A percentile compares a stretch with the other conserved stretches of the same genome.
Evolutionary conservation across 2,113 vertebrate species (phyloP).

Genomic region (Chaetodon auriga): DNA sequence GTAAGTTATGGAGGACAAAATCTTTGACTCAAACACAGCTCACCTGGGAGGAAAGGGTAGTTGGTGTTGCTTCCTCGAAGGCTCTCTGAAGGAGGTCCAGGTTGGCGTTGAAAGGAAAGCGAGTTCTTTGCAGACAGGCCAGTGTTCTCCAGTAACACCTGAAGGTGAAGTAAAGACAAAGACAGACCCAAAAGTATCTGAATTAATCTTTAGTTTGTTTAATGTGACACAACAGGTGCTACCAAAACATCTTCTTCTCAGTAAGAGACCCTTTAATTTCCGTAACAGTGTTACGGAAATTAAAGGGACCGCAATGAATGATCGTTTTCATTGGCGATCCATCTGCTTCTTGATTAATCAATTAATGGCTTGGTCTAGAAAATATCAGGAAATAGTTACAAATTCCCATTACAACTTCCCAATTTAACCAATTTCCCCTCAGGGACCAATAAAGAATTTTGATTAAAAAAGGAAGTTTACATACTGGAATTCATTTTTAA

Average conservation of each 20-base stretch:
- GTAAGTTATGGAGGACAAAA: background rate
- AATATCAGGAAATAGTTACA: no score
- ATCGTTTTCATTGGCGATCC: no score
- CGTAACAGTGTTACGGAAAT: background rate
- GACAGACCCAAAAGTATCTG: background rate
- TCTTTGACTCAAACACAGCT: background rate
- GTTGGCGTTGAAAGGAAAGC: constrained; percentile 89
- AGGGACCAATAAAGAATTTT: no score
- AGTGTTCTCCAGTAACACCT: constrained; percentile 89
- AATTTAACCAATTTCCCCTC: no score
- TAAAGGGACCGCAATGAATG: no score
- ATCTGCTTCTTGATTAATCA: background rate
- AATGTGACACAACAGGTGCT: background rate
- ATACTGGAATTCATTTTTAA: no score
- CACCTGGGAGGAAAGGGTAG: constrained; percentile 92
- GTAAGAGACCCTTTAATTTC: background rate
- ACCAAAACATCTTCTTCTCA: no score
- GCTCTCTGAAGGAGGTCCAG: constrained; percentile 88
- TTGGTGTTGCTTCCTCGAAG: constrained; percentile 91
- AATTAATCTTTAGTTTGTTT: background rate
- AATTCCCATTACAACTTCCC: no score
- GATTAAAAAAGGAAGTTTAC: no score
- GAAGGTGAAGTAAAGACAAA: background rate
- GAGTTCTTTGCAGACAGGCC: constrained; percentile 91
- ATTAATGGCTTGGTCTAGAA: no score